Percentiles rank a stretch among this genome's conserved stretches.
Evolutionary conservation across 2,888 invertebrate species (phyloP).

Genomic region (Eueremaeus valkanovi): DNA sequence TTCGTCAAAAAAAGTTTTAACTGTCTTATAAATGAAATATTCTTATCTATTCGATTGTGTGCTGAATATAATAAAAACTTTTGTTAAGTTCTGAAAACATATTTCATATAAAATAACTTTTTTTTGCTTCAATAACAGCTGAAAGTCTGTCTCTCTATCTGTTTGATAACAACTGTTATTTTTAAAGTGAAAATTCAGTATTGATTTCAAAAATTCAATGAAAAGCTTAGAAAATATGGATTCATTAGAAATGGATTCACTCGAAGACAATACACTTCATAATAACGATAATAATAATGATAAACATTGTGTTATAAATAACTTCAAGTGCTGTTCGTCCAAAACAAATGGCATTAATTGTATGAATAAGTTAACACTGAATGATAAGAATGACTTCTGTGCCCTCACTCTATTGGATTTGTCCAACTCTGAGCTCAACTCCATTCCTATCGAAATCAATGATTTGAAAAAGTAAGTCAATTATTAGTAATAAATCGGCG

Average conservation of each 20-base stretch:
- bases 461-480: constrained; percentile 23
- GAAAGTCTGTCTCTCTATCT: no score
- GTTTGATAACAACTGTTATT: no score
- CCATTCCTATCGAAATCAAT: constrained; percentile 21
- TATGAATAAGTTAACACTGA: neutral
- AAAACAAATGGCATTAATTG: constrained; percentile 11
- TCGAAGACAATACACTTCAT: neutral
- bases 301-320: neutral
- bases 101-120: no score
- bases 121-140: no score
- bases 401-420: constrained; percentile 15
- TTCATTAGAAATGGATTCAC: constrained; percentile 16
- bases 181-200: neutral
- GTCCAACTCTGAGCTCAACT: neutral
- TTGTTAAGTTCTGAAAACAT: no score
- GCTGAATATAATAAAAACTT: no score
- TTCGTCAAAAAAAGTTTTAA: no score
- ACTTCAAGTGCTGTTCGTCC: neutral
- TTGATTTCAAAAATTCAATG: no score
- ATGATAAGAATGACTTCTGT: constrained; percentile 17
- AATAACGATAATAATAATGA: constrained; percentile 7
- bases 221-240: no score
- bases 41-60: no score
- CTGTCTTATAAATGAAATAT: no score
- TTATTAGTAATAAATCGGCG: neutral